These are phyloP conservation scores for Thumatha senex DNA, from an alignment of 2,888 invertebrate species.

Conservation along the genomic window DNA sequence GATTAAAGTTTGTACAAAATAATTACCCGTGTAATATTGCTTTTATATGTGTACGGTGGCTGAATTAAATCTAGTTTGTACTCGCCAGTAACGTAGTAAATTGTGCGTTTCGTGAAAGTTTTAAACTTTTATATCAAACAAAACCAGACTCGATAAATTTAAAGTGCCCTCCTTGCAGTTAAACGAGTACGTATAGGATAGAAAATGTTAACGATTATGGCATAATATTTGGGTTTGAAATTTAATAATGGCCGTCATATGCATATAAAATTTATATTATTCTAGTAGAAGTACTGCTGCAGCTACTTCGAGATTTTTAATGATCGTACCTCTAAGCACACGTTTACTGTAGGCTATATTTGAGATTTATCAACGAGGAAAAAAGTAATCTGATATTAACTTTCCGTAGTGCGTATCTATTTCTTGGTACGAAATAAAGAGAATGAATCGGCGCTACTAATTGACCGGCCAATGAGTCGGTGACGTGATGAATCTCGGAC, in stretches of 20 bases:
- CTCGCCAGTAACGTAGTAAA: slow-evolving; percentile 52
- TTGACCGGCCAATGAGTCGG: slow-evolving; percentile 54
- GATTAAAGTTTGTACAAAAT: slow-evolving; percentile 59
- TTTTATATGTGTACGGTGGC: slow-evolving; percentile 41
- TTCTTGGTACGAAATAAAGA: slow-evolving; percentile 40
- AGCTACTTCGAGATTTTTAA: slow-evolving; percentile 11
- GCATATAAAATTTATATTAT: slow-evolving; percentile 52
- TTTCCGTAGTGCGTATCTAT: slow-evolving; percentile 23
- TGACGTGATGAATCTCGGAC: slow-evolving; percentile 57
- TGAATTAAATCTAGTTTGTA: slow-evolving; percentile 51
- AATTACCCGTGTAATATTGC: slow-evolving; percentile 46
- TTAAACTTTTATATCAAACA: slow-evolving; percentile 63
- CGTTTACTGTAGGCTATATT: slow-evolving; percentile 4
- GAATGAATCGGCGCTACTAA: slow-evolving; percentile 58
- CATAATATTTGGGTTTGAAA: slow-evolving; percentile 68
- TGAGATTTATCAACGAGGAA: slow-evolving; percentile 15
- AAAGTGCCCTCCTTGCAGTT: slow-evolving; percentile 50
- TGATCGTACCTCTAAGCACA: slow-evolving; percentile 2
- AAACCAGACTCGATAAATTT: slow-evolving; percentile 61
- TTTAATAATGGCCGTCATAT: slow-evolving; percentile 66
- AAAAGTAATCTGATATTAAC: slow-evolving; percentile 29
- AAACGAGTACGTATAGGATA: slow-evolving; percentile 50
- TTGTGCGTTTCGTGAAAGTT: slow-evolving; percentile 63
- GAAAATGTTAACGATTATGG: slow-evolving; percentile 65
- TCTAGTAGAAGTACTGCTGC: slow-evolving; percentile 36